A percentile compares a stretch with the other conserved stretches of the same genome.
Evolutionary conservation across 2,113 vertebrate genomes (phyloP).

Genomic region (Aphelocoma coerulescens): DNA sequence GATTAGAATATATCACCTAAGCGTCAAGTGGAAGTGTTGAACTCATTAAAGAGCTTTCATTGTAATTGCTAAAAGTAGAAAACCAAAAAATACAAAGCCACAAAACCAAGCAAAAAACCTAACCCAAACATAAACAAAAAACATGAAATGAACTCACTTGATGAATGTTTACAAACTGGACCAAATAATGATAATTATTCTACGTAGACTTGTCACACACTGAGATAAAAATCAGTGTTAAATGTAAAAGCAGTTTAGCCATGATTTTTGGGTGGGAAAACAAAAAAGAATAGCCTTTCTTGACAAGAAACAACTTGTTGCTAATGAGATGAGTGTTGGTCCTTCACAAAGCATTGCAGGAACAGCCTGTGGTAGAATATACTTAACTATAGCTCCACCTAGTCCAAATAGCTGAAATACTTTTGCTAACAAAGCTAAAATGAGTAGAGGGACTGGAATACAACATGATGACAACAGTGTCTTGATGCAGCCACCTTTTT

Average conservation of each 20-base stretch:
- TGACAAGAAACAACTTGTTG: constrained; percentile 4
- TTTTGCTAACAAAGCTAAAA: background rate
- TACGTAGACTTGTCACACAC: background rate
- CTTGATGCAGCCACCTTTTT: background rate
- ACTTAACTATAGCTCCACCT: background rate
- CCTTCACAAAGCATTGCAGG: background rate
- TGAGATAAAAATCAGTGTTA: background rate
- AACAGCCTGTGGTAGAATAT: background rate
- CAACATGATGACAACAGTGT: background rate
- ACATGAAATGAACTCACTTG: background rate
- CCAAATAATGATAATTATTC: background rate
- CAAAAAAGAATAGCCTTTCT: background rate
- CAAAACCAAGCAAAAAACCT: background rate
- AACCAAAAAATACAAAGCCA: background rate
- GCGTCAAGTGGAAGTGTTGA: background rate
- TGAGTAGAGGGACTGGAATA: background rate
- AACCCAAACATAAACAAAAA: background rate
- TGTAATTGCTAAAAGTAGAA: background rate
- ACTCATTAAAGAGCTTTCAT: background rate
- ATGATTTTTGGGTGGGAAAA: background rate
- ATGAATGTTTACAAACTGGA: background rate
- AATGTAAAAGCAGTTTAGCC: background rate
- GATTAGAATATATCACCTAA: background rate
- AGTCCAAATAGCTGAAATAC: background rate
- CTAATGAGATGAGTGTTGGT: background rate